These are phyloP conservation scores for Piprites chloris DNA, from an alignment of 2,113 vertebrate genomes.

Conservation along the genomic window DNA sequence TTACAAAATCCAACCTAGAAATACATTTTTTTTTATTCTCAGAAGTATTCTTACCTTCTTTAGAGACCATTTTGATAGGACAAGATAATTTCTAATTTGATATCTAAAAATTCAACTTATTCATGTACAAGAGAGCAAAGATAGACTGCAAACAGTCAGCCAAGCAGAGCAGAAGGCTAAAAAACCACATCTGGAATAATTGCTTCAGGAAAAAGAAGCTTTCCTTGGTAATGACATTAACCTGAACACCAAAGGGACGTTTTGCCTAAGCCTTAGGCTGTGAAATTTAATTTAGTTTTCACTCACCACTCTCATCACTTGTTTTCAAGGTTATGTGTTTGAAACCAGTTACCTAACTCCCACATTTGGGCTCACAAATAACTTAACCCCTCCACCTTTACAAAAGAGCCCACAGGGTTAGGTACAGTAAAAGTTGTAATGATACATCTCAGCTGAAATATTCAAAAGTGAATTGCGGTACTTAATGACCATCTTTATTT, in stretches of 20 bases:
- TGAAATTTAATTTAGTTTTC: background rate
- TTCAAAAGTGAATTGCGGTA: background rate
- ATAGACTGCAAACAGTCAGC: background rate
- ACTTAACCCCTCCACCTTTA: background rate
- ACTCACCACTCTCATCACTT: background rate
- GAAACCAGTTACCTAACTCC: background rate
- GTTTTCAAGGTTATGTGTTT: background rate
- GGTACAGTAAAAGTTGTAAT: background rate
- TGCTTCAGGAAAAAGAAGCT: background rate
- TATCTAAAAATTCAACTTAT: background rate
- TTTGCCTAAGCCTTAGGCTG: background rate
- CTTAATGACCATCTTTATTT: background rate
- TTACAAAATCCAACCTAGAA: background rate
- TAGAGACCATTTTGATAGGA: background rate
- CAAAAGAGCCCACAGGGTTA: background rate
- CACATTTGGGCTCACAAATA: background rate
- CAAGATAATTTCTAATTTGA: background rate
- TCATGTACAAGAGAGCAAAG: background rate
- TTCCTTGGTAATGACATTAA: background rate
- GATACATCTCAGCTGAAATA: background rate
- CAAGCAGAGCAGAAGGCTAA: background rate
- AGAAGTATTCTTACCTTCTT: background rate
- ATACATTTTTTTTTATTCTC: background rate
- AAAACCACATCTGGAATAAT: background rate
- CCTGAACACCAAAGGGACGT: background rate